phyloP scores from a whole-genome alignment of 2,113 vertebrate genomes.

The Laticauda colubrina region DNA sequence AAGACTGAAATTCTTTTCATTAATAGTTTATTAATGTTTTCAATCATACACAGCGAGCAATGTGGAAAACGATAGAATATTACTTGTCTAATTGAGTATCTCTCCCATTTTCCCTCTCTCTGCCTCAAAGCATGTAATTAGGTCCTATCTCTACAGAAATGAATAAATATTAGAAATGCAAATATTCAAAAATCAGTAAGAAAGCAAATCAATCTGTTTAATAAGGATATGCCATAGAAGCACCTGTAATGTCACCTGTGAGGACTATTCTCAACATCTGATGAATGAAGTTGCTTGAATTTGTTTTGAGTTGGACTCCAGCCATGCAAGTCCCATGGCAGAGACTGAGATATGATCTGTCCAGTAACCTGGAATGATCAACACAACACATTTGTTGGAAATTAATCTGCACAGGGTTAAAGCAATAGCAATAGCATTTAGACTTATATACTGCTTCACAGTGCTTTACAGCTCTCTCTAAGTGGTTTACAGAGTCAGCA shows the following conservation, averaged over 20 bases:
- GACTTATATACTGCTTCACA: too few species aligned
- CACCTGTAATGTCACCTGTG: background rate
- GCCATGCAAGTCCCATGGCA: background rate
- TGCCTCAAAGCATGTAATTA: background rate
- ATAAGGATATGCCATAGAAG: background rate
- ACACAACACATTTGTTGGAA: background rate
- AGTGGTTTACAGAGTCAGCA: too few species aligned
- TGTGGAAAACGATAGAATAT: background rate
- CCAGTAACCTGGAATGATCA: background rate
- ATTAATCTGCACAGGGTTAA: background rate
- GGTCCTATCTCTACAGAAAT: background rate
- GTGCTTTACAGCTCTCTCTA: too few species aligned
- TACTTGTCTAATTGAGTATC: background rate
- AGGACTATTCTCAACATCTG: background rate
- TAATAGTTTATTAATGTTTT: background rate
- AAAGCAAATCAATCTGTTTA: background rate
- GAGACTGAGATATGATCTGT: background rate
- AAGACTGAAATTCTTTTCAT: background rate
- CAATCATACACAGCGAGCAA: background rate
- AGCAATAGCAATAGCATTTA: too few species aligned
- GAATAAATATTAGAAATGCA: background rate
- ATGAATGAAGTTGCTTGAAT: background rate
- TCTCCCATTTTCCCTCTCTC: background rate
- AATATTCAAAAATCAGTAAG: background rate
- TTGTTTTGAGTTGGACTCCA: background rate